These are phyloP conservation scores for Seriola aureovittata DNA, from an alignment of 2,113 vertebrate genomes.

Conservation along the genomic window DNA sequence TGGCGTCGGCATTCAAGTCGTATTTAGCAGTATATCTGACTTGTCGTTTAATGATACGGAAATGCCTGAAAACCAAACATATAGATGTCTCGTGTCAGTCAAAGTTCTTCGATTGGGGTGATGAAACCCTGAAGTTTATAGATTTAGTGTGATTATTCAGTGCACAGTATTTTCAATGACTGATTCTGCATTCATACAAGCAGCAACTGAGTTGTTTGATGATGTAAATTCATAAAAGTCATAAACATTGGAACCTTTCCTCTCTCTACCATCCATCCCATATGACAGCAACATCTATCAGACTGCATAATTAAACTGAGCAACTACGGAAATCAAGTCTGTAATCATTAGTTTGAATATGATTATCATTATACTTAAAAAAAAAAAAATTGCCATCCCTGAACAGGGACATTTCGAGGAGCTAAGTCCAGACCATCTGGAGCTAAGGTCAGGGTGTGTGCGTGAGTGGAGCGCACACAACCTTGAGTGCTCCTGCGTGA, in stretches of 20 bases:
- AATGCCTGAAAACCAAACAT: background rate
- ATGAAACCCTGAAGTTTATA: background rate
- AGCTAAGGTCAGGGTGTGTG: too few relatives aligned
- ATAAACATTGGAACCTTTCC: background rate
- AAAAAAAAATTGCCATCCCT: too few relatives aligned
- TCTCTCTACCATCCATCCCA: too few relatives aligned
- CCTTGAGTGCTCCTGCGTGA: too few relatives aligned
- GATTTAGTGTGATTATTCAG: background rate
- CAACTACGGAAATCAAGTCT: background rate
- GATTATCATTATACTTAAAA: too few relatives aligned
- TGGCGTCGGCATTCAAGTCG: background rate
- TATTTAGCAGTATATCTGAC: background rate
- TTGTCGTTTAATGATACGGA: background rate
- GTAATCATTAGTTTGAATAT: background rate
- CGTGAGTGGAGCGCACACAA: too few relatives aligned
- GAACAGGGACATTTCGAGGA: too few relatives aligned
- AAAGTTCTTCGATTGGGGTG: too few relatives aligned
- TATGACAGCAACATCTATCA: background rate
- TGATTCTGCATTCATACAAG: too few relatives aligned
- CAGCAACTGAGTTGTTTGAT: background rate
- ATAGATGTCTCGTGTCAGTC: background rate
- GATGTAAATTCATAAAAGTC: background rate
- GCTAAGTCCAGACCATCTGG: too few relatives aligned
- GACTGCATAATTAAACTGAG: background rate
- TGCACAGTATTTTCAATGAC: too few relatives aligned